Evolutionary conservation across 1,140 invertebrate species (phyloP), one percentile per base, ranked within the genome.

Genomic region (Drosophila neocordata): DNA sequence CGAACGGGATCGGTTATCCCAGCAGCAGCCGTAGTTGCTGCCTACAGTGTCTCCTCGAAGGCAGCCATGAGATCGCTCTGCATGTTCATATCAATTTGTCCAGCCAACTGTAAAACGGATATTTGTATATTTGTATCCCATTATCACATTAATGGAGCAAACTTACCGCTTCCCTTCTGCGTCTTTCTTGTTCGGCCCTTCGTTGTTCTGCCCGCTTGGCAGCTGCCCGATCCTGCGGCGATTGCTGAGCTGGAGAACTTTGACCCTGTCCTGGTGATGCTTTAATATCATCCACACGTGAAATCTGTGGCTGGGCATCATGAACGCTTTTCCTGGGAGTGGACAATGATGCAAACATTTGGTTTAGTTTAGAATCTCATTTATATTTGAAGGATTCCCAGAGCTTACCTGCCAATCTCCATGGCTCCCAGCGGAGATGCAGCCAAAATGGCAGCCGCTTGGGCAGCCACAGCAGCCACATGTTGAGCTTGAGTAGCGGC

Each of bases 21-120:
- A 24, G 22, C 58, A 38, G 37, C 51, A 60, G 64, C 61, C 57
- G 68, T 57, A 55, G 57, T 27, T 57, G 82, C 82, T 78, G 55
- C 83, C 89, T 96, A 97, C 94, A 97, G 95, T 48, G 96, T 97
- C 93, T 98, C 97, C 93, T 99, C 98, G 93, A 99, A 99, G 64
- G 96, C 97, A 89, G 97, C 97, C 97, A 99, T 98, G 90, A 99
- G 94, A 94, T 99, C 97, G 93, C 97, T 98, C 93, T 99, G 98
- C 94, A 97, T 95, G 93, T 98, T 99, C 97, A 99, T 98, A 92
- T 99, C 98, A 90, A 99, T 99, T 93, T 97, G 96, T 61, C 97
- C 96, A 60, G 97, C 97, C 96, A 97, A 95, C 97, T 98, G 94
- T 59, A 95, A 34, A 41, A 11, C 12, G 18, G 12, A 6, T n/a